A percentile compares a stretch with the other conserved stretches of the same genome.
These are phyloP conservation scores for Cotesia chilonis DNA, from an alignment of 1,140 invertebrate genomes.

Conservation along the genomic window DNA sequence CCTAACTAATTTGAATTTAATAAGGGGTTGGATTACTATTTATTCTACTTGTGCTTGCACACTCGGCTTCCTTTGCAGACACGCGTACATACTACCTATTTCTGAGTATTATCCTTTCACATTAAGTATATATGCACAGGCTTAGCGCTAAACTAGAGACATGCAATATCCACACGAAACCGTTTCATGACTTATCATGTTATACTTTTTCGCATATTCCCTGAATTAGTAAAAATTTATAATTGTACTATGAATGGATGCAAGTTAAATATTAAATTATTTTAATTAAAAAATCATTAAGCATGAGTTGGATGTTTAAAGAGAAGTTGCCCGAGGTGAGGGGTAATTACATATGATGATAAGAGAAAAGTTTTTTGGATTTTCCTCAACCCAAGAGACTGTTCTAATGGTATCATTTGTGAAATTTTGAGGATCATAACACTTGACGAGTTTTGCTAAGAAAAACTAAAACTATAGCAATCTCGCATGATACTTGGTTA, in stretches of 20 bases:
- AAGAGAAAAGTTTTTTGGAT: too few relatives aligned
- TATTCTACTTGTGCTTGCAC: slow-evolving; percentile 29
- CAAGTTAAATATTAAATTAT: too few relatives aligned
- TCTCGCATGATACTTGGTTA: neutral
- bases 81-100: slow-evolving; percentile 13
- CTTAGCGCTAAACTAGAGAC: neutral
- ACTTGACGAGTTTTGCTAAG: slow-evolving; percentile 7
- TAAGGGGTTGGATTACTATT: slow-evolving; percentile 54
- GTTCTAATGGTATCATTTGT: neutral
- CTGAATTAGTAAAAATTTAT: too few relatives aligned
- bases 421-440: neutral
- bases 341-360: too few relatives aligned
- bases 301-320: neutral
- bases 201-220: too few relatives aligned
- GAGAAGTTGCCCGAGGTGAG: neutral
- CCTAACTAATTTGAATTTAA: slow-evolving; percentile 57
- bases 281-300: neutral
- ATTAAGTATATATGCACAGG: neutral
- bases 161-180: slow-evolving; percentile 17
- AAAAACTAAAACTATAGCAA: slow-evolving; percentile 5
- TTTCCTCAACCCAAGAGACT: too few relatives aligned
- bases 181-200: slow-evolving; percentile 1
- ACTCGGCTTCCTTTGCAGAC: slow-evolving; percentile 13
- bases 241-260: too few relatives aligned
- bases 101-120: neutral